Evolutionary conservation across 2,113 vertebrate genomes (phyloP), one percentile per base, ranked within the genome.

Genomic region (Lagopus muta): DNA sequence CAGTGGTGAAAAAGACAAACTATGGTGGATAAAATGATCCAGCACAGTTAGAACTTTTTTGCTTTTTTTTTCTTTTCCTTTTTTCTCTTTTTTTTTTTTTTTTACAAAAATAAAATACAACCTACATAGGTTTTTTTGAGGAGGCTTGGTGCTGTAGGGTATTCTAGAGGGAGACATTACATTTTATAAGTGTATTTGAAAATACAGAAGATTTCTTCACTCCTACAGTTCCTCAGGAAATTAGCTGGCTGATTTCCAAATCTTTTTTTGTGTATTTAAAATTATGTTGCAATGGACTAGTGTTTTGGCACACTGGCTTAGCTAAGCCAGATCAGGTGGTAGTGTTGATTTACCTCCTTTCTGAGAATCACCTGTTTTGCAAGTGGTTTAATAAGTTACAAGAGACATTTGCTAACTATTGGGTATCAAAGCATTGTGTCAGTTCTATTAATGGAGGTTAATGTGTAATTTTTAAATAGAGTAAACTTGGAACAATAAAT

Each of bases 171-270:
- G 30, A 94, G 8, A 76, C 12, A 66, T 94, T 92, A 75, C 62
- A 70, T 89, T 89, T 69, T 67, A 3, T 50, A 89, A 83, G 61
- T 36, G 48, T 87, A 93, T 67, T 17, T 12, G 36, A 69, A 95
- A 96, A 90, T 38, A 82, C 4, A 38, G 22, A 83, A 70, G 15
- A 54, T 82, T 96, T 96, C 47, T 73, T 92, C n/a, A 80, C 48
- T 89, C 81, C 14, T 67, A 96, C 27, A 45, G 8, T 45, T 94
- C 60, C 66, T 95, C 60, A 93, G 74, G 86, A 95, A 67, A 95
- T 94, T 70, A 95, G 45, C 52, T 95, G 88, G 52, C 50, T 22
- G 28, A 21, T 85, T 96, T 92, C 84, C 76, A 97, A 82, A 25
- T 58, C 14, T 16, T 89, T 92, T 85, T 94, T 77, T 13, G 82